phyloP scores from a whole-genome alignment of 2,113 vertebrate genomes.

The Aramus guarauna region DNA sequence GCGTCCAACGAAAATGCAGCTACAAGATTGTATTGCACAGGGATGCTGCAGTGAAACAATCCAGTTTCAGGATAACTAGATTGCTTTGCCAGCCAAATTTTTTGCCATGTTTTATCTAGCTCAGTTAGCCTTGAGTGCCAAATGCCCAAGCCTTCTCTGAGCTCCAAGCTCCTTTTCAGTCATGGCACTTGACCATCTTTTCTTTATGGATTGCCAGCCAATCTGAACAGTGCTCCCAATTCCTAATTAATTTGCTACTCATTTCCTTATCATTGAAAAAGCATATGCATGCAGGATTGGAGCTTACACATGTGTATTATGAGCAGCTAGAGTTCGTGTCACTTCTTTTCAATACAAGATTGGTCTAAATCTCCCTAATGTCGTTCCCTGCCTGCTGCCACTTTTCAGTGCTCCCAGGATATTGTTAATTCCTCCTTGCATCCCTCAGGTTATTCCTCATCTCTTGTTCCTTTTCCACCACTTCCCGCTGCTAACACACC shows the following conservation, averaged over 20 bases:
- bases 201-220: not conserved
- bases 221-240: not conserved
- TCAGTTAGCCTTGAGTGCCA: not conserved
- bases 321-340: not conserved
- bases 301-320: not conserved
- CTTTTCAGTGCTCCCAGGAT: not conserved
- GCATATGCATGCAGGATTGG: not conserved
- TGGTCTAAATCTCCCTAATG: not conserved
- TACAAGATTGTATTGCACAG: not conserved
- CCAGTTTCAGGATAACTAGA: not conserved
- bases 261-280: not conserved
- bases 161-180: not conserved
- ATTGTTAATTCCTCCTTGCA: not conserved
- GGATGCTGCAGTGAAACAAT: not conserved
- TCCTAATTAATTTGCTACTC: conserved; percentile 8
- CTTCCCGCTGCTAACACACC: not conserved
- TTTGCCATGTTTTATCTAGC: not conserved
- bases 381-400: not conserved
- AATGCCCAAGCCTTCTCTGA: not conserved
- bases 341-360: not conserved
- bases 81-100: not conserved
- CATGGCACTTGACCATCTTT: not conserved
- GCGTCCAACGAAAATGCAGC: not conserved
- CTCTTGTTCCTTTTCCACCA: not conserved
- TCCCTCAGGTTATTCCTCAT: not conserved